A percentile compares a stretch with the other conserved stretches of the same genome.
These are phyloP conservation scores for Catharus minimus DNA, from an alignment of 2,113 vertebrate genomes.

Conservation along the genomic window DNA sequence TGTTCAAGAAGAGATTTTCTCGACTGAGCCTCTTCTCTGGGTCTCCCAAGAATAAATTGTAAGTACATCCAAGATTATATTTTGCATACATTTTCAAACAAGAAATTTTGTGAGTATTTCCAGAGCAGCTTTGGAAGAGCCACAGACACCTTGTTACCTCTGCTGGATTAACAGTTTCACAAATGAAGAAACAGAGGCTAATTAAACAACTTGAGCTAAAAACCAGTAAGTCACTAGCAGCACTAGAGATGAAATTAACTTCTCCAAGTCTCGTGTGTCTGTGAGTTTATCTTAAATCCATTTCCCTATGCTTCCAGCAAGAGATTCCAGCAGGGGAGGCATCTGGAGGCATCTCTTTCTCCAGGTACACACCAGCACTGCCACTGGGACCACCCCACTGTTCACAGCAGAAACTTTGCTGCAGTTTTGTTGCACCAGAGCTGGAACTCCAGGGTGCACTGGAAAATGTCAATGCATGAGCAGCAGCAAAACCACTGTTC, in stretches of 20 bases:
- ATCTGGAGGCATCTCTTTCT: not conserved
- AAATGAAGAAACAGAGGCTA: not conserved
- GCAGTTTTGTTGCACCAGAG: not conserved
- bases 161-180: not conserved
- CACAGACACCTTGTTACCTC: not conserved
- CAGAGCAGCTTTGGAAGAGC: not conserved
- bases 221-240: not conserved
- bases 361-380: not conserved
- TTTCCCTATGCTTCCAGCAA: not conserved
- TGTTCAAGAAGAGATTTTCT: slow-evolving; percentile 64
- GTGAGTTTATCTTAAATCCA: not conserved
- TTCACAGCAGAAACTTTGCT: not conserved
- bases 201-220: not conserved
- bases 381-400: not conserved
- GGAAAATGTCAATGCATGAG: accelerated
- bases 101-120: not conserved
- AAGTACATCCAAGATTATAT: slow-evolving; percentile 1
- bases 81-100: not conserved
- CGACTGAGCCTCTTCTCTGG: slow-evolving; percentile 57
- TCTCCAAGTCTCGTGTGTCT: not conserved
- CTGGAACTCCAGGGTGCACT: not conserved
- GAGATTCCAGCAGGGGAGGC: not conserved
- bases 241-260: not conserved
- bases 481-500: not conserved
- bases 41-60: slow-evolving; percentile 54